phyloP scores from a whole-genome alignment of 2,888 invertebrate species.

The Onchidella celtica region DNA sequence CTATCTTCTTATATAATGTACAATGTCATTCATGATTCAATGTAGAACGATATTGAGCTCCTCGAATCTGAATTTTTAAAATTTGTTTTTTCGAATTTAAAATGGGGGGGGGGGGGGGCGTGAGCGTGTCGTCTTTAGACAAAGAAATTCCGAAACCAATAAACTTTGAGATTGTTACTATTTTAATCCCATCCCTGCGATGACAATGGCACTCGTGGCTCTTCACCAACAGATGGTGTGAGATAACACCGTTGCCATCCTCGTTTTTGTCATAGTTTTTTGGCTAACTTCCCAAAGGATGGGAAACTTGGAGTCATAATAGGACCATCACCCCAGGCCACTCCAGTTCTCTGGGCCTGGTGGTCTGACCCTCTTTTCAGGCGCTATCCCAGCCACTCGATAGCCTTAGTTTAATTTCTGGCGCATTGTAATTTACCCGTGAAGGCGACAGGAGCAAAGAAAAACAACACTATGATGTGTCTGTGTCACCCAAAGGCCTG shows the following conservation, averaged over 20 bases:
- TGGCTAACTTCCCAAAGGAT: not conserved
- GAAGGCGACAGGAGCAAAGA: not conserved
- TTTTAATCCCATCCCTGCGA: no score
- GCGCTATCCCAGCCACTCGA: not conserved
- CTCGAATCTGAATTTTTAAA: no score
- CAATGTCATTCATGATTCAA: no score
- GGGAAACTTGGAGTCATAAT: not conserved
- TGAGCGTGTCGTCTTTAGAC: no score
- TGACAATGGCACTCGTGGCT: not conserved
- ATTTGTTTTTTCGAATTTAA: no score
- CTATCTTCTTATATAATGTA: no score
- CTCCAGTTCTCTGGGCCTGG: not conserved
- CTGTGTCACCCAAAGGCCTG: not conserved
- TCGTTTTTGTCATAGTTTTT: not conserved
- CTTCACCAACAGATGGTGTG: not conserved
- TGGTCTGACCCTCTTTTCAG: not conserved
- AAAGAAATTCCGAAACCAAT: no score
- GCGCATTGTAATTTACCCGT: not conserved
- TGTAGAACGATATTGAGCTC: no score
- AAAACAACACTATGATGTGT: not conserved
- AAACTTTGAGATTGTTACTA: no score
- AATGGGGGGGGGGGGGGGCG: no score
- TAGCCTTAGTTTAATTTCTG: not conserved
- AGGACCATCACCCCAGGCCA: not conserved
- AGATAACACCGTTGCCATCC: not conserved